Conservation (phyloP, 1,140 invertebrate genomes). For the Drosophila chauvacae region DNA sequence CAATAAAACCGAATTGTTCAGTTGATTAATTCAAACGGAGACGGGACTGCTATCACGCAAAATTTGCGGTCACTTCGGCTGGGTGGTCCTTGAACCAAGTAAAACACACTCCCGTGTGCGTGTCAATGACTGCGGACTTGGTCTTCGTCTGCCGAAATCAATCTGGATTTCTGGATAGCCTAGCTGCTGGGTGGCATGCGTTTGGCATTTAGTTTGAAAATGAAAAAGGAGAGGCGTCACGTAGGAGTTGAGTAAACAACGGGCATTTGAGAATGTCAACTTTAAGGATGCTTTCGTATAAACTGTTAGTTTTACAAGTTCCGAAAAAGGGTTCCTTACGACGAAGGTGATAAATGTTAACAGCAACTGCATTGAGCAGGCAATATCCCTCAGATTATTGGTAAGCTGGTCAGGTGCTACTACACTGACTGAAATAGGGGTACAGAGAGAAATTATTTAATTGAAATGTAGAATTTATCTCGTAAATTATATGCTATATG, state of each 20-base stretch:
- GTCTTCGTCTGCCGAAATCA: slow-evolving; percentile 51
- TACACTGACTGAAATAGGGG: background rate
- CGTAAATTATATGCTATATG: too few relatives aligned
- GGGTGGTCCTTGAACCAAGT: slow-evolving; percentile 26
- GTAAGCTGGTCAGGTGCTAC: slow-evolving; percentile 32
- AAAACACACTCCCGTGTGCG: slow-evolving; percentile 28
- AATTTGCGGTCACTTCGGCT: slow-evolving; percentile 22
- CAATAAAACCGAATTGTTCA: slow-evolving; percentile 43
- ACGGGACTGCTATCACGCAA: background rate
- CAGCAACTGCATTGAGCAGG: slow-evolving; percentile 13
- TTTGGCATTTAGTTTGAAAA: slow-evolving; percentile 3
- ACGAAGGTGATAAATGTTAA: slow-evolving; percentile 25
- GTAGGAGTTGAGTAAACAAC: slow-evolving; percentile 32
- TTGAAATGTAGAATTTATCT: too few relatives aligned
- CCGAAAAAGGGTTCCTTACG: slow-evolving; percentile 1
- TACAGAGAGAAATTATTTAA: too few relatives aligned
- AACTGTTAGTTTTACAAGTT: slow-evolving; percentile 30
- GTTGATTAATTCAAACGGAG: slow-evolving; percentile 47
- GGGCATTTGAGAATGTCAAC: slow-evolving; percentile 6
- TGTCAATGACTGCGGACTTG: slow-evolving; percentile 54
- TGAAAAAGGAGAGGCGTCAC: slow-evolving; percentile 22
- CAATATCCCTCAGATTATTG: slow-evolving; percentile 3
- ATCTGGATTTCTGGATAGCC: slow-evolving; percentile 42
- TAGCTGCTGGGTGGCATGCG: slow-evolving; percentile 8
- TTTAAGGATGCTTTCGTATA: slow-evolving; percentile 17